Conservation (phyloP, 2,888 invertebrate genomes). For the Acholoe squamosa region DNA sequence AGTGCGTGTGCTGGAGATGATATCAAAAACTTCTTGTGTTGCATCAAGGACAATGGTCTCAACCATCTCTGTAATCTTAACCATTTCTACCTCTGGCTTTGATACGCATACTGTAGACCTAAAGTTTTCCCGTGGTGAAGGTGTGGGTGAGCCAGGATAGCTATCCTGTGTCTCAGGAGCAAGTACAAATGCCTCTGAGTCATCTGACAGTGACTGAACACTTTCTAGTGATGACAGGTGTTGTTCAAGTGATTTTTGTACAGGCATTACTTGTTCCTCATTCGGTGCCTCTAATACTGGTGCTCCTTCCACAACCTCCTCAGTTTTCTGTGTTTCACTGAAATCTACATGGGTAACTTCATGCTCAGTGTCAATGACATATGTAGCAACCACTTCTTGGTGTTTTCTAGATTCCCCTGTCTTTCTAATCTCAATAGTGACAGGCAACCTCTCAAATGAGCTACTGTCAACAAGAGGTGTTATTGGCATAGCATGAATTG, state of each 20-base stretch:
- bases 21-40: slow-evolving; percentile 31
- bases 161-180: background rate
- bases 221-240: background rate
- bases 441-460: background rate
- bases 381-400: background rate
- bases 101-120: background rate
- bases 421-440: background rate
- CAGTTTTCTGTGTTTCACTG: background rate
- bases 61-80: slow-evolving; percentile 14
- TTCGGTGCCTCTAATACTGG: background rate
- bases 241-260: background rate
- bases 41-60: slow-evolving; percentile 33
- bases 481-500: background rate
- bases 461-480: background rate
- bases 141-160: background rate
- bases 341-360: background rate
- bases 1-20: background rate
- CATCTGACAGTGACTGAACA: background rate
- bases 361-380: background rate
- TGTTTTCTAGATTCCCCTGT: background rate
- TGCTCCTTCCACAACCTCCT: background rate
- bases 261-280: background rate
- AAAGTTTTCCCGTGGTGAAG: background rate
- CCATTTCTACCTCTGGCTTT: background rate
- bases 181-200: background rate